These are phyloP conservation scores for Lottia gigantea DNA, from an alignment of 2,888 invertebrate genomes.

Conservation along the genomic window DNA sequence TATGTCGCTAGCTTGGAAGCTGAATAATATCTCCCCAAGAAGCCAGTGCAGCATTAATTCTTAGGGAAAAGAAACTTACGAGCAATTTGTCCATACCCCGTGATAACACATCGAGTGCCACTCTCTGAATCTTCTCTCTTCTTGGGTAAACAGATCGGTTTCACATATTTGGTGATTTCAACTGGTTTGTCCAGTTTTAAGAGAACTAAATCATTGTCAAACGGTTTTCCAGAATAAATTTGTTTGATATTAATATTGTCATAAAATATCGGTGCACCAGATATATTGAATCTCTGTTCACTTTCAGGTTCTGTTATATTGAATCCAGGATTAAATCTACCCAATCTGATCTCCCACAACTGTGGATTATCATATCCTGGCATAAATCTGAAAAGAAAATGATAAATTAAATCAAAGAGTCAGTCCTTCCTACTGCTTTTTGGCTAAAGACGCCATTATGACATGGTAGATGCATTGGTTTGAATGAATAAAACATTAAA, in stretches of 20 bases:
- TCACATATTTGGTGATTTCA: constrained; percentile 74
- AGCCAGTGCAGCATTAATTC: no score
- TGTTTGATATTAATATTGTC: constrained; percentile 63
- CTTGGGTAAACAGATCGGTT: constrained; percentile 82
- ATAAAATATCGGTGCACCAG: constrained; percentile 79
- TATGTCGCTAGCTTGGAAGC: no score
- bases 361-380: neutral
- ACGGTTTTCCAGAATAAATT: constrained; percentile 46
- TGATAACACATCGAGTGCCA: constrained; percentile 43
- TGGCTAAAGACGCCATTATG: no score
- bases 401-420: neutral
- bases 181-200: constrained; percentile 76
- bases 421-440: no score
- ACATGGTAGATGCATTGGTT: no score
- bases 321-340: constrained; percentile 13
- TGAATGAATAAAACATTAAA: no score
- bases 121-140: constrained; percentile 62
- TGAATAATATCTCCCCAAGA: no score
- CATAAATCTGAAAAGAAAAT: neutral
- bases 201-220: constrained; percentile 78
- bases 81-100: constrained; percentile 46
- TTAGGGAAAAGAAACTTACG: no score
- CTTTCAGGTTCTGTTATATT: neutral
- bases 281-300: constrained; percentile 25
- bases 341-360: constrained; percentile 13